phyloP scores from a whole-genome alignment of 2,113 vertebrate genomes.

The Phasianus colchicus region DNA sequence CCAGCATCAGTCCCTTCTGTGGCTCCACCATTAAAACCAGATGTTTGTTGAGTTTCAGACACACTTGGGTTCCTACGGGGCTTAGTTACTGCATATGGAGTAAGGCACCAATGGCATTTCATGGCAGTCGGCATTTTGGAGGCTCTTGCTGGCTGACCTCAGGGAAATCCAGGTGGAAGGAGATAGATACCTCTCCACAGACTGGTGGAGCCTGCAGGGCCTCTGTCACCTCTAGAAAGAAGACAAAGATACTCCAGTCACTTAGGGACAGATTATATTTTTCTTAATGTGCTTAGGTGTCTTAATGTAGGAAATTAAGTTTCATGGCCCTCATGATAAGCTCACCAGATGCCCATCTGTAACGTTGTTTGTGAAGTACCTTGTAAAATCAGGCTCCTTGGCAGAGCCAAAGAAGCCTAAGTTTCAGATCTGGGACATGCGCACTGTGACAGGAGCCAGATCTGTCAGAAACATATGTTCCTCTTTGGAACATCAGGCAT shows the following conservation, averaged over 20 bases:
- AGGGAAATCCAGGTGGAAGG: background rate
- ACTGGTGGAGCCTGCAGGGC: background rate
- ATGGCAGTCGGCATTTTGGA: background rate
- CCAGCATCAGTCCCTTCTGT: background rate
- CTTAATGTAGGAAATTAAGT: background rate
- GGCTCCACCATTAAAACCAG: background rate
- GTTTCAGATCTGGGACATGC: background rate
- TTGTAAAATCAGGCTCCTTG: background rate
- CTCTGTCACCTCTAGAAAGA: background rate
- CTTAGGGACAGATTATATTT: background rate
- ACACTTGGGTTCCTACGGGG: background rate
- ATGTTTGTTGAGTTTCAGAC: background rate
- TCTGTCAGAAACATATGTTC: fast-evolving
- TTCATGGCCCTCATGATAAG: background rate
- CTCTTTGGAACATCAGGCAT: background rate
- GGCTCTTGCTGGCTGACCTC: background rate
- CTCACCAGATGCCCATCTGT: background rate
- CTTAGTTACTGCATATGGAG: background rate
- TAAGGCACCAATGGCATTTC: background rate
- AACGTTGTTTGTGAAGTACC: background rate
- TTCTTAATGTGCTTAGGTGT: background rate
- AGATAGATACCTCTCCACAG: background rate
- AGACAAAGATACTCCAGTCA: background rate
- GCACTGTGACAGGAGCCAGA: background rate
- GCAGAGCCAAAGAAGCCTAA: background rate